Conservation (phyloP, 2,888 invertebrate genomes). For the Acanthosepion esculentum region DNA sequence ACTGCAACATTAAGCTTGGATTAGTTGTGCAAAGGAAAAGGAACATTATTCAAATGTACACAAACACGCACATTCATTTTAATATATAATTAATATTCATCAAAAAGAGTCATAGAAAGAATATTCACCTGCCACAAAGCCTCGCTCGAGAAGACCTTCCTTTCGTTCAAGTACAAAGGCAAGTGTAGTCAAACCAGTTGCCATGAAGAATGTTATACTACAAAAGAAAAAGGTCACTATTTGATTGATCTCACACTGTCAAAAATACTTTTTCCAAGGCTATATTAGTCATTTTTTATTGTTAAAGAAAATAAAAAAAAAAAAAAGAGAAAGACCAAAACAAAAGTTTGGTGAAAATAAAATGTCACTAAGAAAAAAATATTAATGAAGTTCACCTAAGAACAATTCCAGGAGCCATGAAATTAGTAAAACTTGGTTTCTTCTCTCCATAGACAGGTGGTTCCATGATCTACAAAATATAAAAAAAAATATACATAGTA, state of each 20-base stretch:
- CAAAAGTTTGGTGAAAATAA: too few species aligned
- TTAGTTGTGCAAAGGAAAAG: too few species aligned
- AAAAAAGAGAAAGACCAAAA: too few species aligned
- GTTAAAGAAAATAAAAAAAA: too few species aligned
- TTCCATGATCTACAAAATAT: conserved; percentile 58
- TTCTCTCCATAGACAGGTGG: conserved; percentile 74
- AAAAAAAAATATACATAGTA: conserved; percentile 24
- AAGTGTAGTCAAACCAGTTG: conserved; percentile 93
- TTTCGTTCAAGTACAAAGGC: conserved; percentile 76
- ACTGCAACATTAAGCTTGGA: too few species aligned
- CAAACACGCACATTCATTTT: neutral
- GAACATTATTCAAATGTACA: neutral
- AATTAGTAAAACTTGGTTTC: conserved; percentile 94
- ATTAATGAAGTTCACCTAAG: conserved; percentile 75
- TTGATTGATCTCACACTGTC: neutral
- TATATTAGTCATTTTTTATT: neutral
- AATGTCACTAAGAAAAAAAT: too few species aligned
- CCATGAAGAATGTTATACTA: conserved; percentile 96
- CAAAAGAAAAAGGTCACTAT: conserved; percentile 50
- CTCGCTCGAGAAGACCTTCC: conserved; percentile 86
- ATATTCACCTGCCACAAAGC: conserved; percentile 89
- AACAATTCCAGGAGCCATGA: conserved; percentile 96
- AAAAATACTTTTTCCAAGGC: neutral
- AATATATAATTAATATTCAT: neutral
- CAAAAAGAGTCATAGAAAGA: neutral